phyloP scores from a whole-genome alignment of 2,113 vertebrate genomes.

The Hymenochirus boettgeri region DNA sequence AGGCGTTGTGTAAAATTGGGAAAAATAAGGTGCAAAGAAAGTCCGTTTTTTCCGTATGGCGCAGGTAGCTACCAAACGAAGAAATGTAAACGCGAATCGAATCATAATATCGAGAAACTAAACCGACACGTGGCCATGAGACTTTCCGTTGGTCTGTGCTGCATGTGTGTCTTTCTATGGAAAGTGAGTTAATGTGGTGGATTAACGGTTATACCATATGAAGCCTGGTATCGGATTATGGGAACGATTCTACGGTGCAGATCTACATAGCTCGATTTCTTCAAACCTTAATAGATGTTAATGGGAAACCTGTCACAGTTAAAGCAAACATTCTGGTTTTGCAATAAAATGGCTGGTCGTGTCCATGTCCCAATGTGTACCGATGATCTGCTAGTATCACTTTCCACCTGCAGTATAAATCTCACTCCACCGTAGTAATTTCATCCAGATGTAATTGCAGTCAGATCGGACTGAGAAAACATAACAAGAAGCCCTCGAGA shows the following conservation, averaged over 20 bases:
- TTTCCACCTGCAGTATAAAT: conserved; percentile 22
- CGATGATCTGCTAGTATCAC: conserved; percentile 10
- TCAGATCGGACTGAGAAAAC: conserved; percentile 7
- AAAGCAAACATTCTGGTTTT: conserved; percentile 42
- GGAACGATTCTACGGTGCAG: conserved; percentile 12
- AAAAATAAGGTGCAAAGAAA: conserved; percentile 40
- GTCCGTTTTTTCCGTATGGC: conserved; percentile 21
- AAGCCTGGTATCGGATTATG: conserved; percentile 18
- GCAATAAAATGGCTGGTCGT: conserved; percentile 30
- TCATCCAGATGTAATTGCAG: conserved; percentile 13
- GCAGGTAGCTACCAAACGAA: conserved; percentile 31
- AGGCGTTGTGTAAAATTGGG: conserved; percentile 34
- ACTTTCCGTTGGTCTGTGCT: conserved; percentile 24
- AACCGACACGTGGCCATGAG: conserved; percentile 31
- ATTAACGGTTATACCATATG: conserved; percentile 9
- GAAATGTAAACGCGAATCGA: conserved; percentile 37
- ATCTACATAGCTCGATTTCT: neutral
- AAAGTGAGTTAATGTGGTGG: conserved; percentile 32
- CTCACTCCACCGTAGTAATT: conserved; percentile 4
- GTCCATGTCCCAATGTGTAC: conserved; percentile 27
- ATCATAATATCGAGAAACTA: conserved; percentile 31
- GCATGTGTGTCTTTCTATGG: conserved; percentile 10
- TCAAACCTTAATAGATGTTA: conserved; percentile 17
- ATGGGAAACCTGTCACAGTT: conserved; percentile 19
- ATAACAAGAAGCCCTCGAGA: neutral